Base-by-base conservation (phyloP, 2,888 invertebrate species). In the Meandrusa payeni region DNA sequence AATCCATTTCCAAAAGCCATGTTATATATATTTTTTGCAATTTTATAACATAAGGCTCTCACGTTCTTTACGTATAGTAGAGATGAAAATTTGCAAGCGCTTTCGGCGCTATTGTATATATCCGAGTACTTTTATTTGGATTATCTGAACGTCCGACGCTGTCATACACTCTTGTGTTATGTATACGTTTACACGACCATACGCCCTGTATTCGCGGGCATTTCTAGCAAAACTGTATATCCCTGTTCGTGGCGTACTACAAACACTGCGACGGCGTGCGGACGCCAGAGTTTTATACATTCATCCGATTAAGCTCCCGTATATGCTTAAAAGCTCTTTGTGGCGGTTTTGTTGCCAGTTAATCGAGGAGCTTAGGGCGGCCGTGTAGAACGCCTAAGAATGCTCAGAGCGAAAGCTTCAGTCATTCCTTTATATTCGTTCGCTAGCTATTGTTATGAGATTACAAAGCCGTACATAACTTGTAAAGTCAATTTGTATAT, bases 291-390 rank as follows among this genome's bases (percentile, higher is more conserved):
- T 83, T 81, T 79, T 80, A 76, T 77, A 64, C 74, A 71, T 61
- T 81, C 69, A 83, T 83, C 81, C 76, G 83, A 83, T 85, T 85
- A 83, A 71, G 73, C 63, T 63, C 67, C 53, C 70, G 60, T 69
- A 74, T 76, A 76, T 76, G 77, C 79, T 81, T 76, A 80, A 80
- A 77, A 79, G 78, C 67, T 73, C 74, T 77, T 79, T 80, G 81
- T 76, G 69, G 51, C 40, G 51, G 63, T 66, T 71, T 72, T 73
- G 69, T 74, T 61, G 54, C 61, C 64, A 59, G 66, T 74, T 74
- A 76, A 75, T 73, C 76, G 74, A 61, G 53, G 59, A 69, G 70
- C 75, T 70, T 66, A 63, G 69, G 51, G 59, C 77, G 61, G 58
- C 63, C 67, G 68, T 55, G 69, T 58, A 75, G 63, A 66, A 70